phyloP scores from a whole-genome alignment of 1,140 invertebrate species.

The Trichonephila inaurata region DNA sequence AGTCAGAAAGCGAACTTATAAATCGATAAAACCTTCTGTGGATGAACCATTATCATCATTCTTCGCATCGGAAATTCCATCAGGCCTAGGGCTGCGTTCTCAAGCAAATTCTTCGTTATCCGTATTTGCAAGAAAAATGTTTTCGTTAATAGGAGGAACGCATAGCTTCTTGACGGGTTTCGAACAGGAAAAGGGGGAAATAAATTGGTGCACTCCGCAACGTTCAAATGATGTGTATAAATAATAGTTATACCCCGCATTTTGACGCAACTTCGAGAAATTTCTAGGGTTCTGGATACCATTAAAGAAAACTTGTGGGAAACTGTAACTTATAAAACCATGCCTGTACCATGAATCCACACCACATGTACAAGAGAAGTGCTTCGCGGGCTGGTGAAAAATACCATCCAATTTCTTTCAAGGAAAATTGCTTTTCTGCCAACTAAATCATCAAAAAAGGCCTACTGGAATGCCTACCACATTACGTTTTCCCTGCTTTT shows the following conservation, averaged over 20 bases:
- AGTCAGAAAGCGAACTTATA: slow-evolving; percentile 42
- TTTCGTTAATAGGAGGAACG: slow-evolving; percentile 19
- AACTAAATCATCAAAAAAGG: slow-evolving; percentile 32
- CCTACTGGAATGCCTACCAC: neutral
- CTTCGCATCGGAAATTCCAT: slow-evolving; percentile 51
- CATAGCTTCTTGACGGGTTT: neutral
- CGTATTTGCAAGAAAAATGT: slow-evolving; percentile 41
- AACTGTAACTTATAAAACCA: neutral
- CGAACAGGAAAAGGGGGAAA: slow-evolving; percentile 4
- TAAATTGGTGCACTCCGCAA: neutral
- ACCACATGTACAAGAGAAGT: neutral
- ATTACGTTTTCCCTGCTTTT: neutral
- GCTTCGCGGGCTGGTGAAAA: neutral
- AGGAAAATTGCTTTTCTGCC: neutral
- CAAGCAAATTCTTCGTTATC: slow-evolving; percentile 18
- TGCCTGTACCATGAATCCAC: neutral
- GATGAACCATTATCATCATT: slow-evolving; percentile 52
- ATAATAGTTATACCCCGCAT: slow-evolving; percentile 31
- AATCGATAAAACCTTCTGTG: slow-evolving; percentile 49
- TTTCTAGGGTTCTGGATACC: neutral
- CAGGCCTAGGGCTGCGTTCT: neutral
- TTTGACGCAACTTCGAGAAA: slow-evolving; percentile 12
- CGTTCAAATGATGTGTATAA: slow-evolving; percentile 39
- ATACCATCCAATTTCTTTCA: neutral
- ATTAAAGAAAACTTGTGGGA: neutral